These are phyloP conservation scores for Augiades crinisus DNA, from an alignment of 2,888 invertebrate genomes.

Conservation along the genomic window DNA sequence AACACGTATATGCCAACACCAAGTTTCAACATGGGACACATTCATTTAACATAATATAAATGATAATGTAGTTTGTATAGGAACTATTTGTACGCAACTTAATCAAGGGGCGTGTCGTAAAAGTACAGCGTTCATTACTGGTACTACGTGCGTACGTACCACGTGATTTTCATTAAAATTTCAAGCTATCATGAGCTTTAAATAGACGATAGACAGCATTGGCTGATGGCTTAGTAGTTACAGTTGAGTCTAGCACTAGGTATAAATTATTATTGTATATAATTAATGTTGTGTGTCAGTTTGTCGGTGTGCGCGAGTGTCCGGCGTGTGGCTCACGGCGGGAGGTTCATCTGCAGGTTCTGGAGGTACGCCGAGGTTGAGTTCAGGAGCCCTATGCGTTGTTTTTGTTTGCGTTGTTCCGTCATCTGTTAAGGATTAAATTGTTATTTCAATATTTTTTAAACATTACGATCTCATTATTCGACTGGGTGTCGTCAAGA, in stretches of 20 bases:
- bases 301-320: slow-evolving; percentile 5
- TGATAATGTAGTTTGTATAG: neutral
- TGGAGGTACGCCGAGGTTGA: slow-evolving; percentile 88
- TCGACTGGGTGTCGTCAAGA: no score
- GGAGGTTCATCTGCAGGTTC: slow-evolving; percentile 73
- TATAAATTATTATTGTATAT: slow-evolving; percentile 9
- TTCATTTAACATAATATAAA: neutral
- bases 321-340: slow-evolving; percentile 53
- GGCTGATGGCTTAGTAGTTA: no score
- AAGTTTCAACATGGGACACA: no score
- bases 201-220: no score
- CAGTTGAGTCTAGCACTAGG: neutral
- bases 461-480: no score
- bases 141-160: no score
- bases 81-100: neutral
- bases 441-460: no score
- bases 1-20: no score
- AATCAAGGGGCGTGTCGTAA: neutral
- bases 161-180: no score
- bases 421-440: slow-evolving; percentile 90
- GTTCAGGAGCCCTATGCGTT: slow-evolving; percentile 92
- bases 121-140: no score
- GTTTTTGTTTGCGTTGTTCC: slow-evolving; percentile 97
- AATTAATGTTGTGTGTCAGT: slow-evolving; percentile 2
- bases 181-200: no score